These are phyloP conservation scores for Aromia moschata DNA, from an alignment of 2,888 invertebrate genomes.

Conservation along the genomic window DNA sequence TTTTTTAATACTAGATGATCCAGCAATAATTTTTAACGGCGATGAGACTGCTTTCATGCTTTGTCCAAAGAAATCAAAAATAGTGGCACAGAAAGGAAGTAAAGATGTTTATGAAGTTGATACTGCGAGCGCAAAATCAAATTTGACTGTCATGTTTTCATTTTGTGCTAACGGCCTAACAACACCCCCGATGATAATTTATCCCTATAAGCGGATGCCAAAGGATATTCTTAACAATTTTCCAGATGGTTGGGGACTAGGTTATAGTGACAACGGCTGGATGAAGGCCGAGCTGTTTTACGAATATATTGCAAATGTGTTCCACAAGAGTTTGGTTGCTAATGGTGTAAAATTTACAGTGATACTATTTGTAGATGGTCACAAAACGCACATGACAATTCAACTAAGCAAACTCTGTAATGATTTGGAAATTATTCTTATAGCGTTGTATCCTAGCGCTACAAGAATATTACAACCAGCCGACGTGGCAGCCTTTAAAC, in stretches of 20 bases:
- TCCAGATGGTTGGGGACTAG: slow-evolving; percentile 57
- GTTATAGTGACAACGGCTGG: slow-evolving; percentile 57
- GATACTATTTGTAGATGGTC: slow-evolving; percentile 56
- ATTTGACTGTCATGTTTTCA: slow-evolving; percentile 55
- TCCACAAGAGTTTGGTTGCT: slow-evolving; percentile 52
- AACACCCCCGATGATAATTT: slow-evolving; percentile 55
- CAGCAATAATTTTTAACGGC: slow-evolving; percentile 51
- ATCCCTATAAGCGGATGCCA: slow-evolving; percentile 54
- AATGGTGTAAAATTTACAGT: slow-evolving; percentile 48
- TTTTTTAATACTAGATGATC: slow-evolving; percentile 47
- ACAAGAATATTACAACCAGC: slow-evolving; percentile 47
- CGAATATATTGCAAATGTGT: too few relatives aligned
- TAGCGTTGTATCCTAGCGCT: slow-evolving; percentile 42
- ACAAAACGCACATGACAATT: slow-evolving; percentile 32
- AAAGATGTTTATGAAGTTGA: slow-evolving; percentile 52
- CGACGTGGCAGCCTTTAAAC: slow-evolving; percentile 47
- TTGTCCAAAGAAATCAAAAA: slow-evolving; percentile 51
- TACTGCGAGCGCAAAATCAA: slow-evolving; percentile 47
- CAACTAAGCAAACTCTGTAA: slow-evolving; percentile 33
- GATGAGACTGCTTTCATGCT: slow-evolving; percentile 55
- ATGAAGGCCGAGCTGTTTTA: too few relatives aligned
- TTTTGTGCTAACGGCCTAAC: slow-evolving; percentile 51
- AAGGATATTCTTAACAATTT: slow-evolving; percentile 49
- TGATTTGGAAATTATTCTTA: slow-evolving; percentile 35
- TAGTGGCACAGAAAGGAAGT: slow-evolving; percentile 34